phyloP scores from a whole-genome alignment of 2,797 vertebrate species.

The Lophotriccus pileatus region DNA sequence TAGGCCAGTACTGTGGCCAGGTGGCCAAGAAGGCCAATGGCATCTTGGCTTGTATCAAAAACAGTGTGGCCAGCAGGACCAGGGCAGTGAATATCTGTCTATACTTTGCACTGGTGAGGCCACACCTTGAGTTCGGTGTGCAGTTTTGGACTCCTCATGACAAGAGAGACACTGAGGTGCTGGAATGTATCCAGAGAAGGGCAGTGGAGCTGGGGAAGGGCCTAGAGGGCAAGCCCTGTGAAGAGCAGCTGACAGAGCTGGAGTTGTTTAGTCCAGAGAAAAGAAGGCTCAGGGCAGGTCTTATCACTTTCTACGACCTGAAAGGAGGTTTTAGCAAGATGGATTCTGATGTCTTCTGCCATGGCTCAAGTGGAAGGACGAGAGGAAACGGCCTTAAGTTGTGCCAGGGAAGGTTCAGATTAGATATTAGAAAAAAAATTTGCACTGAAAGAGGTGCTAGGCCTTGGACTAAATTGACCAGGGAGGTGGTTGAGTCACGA shows the following conservation, averaged over 20 bases:
- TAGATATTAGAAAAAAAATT: background rate
- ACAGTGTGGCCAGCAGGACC: background rate
- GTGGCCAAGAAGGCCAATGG: background rate
- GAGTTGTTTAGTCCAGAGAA: background rate
- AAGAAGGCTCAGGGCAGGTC: too few species aligned
- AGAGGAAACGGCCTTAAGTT: background rate
- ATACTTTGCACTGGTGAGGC: background rate
- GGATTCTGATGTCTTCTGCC: background rate
- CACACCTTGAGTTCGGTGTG: background rate
- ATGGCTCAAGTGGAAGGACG: background rate
- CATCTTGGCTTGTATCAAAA: background rate
- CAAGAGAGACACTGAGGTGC: background rate
- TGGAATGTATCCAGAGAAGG: background rate
- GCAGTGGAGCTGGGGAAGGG: background rate
- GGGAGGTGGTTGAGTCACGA: background rate
- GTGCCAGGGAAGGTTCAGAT: background rate
- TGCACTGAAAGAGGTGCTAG: background rate
- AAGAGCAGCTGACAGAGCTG: background rate
- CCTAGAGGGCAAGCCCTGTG: background rate
- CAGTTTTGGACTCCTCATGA: background rate
- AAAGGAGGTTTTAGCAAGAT: background rate
- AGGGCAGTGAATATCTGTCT: background rate
- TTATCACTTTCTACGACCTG: background rate
- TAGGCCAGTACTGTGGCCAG: background rate
- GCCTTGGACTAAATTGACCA: background rate